Base-by-base conservation (phyloP, 1,140 invertebrate species). In the Drosophila bipectinata region DNA sequence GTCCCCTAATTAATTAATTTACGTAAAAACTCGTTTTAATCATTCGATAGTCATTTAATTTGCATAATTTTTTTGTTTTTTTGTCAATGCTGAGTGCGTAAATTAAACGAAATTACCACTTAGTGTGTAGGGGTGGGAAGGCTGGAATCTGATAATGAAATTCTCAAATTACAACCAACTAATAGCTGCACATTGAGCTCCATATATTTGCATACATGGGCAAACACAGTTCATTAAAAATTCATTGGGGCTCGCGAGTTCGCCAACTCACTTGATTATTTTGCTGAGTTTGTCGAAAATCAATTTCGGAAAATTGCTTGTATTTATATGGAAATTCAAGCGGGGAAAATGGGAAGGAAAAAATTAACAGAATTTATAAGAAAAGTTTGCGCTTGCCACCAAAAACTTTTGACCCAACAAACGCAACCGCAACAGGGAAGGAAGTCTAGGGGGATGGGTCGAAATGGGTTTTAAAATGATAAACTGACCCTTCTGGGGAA, bases 351-450 rank as follows among this genome's bases (percentile, higher is more conserved):
- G 26, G 2, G 63, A 51, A 30, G 59, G 57, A 52, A 61, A 67
- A 69, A 69, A 69, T 69, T 69, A 69, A 69, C 26, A 69, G 51
- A 69, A 69, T 69, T 69, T 69, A 69, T 69, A 69, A 69, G 66
- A 41, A 69, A 69, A 69, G 63, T 69, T 68, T 69, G 32, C 24
- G 63, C 49, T 49, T 47, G 61, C 61, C 41, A 66, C n/a, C 56
- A 34, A 69, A 69, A 69, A 69, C 12, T 57, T 69, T 69, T 32
- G 7, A n/a, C 14, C 39, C 41, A 55, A 30, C 61, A 30, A 10
- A 39, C 1, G 10, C 62, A 68, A 39, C 63, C 66, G 34, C 63
- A 24, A 68, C 24, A 39, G 12, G 49, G 62, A 56, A 41, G 30
- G 62, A 56, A 41, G 30, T 67, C 41, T 32, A 32, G 51, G 63